phyloP scores from a whole-genome alignment of 1,140 invertebrate species.

The Drosophila funebris region DNA sequence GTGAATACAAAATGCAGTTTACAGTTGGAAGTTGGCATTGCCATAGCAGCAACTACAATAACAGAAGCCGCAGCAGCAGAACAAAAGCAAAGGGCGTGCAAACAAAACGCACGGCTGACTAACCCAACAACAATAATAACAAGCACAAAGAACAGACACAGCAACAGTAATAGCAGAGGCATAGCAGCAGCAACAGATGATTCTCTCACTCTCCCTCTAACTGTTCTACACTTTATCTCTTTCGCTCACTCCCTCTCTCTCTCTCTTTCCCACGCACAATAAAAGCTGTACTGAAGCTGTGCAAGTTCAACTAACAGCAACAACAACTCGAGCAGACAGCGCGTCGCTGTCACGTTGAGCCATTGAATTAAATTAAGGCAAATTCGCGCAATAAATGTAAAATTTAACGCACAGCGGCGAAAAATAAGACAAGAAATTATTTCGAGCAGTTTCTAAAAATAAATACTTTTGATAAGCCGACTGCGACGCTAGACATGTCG shows the following conservation, averaged over 20 bases:
- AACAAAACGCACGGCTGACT: conserved; percentile 77
- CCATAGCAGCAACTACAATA: conserved; percentile 58
- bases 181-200: conserved; percentile 47
- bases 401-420: conserved; percentile 45
- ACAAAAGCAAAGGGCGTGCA: conserved; percentile 64
- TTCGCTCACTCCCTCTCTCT: background rate
- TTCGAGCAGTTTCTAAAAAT: conserved; percentile 72
- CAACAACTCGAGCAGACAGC: conserved; percentile 11
- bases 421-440: conserved; percentile 54
- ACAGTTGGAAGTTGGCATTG: conserved; percentile 56
- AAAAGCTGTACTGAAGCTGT: conserved; percentile 25
- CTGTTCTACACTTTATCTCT: background rate
- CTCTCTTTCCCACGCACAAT: background rate
- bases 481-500: conserved; percentile 23
- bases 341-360: conserved; percentile 36
- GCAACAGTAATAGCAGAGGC: background rate
- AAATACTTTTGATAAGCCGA: conserved; percentile 68
- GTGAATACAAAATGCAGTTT: conserved; percentile 39
- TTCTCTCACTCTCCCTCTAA: conserved; percentile 1
- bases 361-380: conserved; percentile 72
- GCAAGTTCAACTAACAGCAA: conserved; percentile 31
- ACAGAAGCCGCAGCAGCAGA: conserved; percentile 18
- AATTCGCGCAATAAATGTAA: conserved; percentile 63
- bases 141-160: conserved; percentile 32
- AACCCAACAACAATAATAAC: conserved; percentile 51